Evolutionary conservation across 2,888 invertebrate genomes (phyloP), one percentile per base, ranked within the genome.

Genomic region (Hirtodrosophila confusa): DNA sequence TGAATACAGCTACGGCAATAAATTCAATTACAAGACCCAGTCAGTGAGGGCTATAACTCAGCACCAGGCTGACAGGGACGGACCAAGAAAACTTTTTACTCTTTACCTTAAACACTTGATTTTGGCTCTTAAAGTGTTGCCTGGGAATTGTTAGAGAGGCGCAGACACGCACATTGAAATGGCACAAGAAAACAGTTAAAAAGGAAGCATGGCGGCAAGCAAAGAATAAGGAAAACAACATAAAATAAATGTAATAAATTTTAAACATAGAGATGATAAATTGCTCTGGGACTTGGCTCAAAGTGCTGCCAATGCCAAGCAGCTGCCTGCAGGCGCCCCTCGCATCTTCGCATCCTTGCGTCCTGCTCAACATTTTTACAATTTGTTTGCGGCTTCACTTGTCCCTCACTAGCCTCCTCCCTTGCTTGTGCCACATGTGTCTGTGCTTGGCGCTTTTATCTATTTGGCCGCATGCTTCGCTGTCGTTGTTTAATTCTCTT

Each of bases 221-320:
- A 31, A 49, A 56, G 58, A 39, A 61, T 63, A 65, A 65, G 49
- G 68, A 69, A 55, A 72, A 73, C 72, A 79, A 80, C 76, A 76
- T 79, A 72, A 82, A 85, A 86, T 82, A 86, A 85, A 85, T 87
- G 84, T 80, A 86, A 85, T 85, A 85, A 87, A 85, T 87, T 87
- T 85, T 74, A 80, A 86, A 84, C 84, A 84, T 84, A 84, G 84
- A 87, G 79, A 86, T 86, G 86, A 86, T 86, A 87, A 86, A 86
- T 86, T 86, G 86, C 84, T 86, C 65, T 74, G 88, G 88, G 88
- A 86, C 69, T 83, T 70, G 69, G 65, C 70, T 74, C 66, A 74
- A 77, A 80, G 78, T 78, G 78, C 73, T 79, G 80, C 82, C 86
- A 86, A 77, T 77, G 82, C 47, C 61, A 44, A 50, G 70, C 64